These are phyloP conservation scores for Phymatocera aterrima DNA, from an alignment of 2,888 invertebrate genomes.

Conservation along the genomic window DNA sequence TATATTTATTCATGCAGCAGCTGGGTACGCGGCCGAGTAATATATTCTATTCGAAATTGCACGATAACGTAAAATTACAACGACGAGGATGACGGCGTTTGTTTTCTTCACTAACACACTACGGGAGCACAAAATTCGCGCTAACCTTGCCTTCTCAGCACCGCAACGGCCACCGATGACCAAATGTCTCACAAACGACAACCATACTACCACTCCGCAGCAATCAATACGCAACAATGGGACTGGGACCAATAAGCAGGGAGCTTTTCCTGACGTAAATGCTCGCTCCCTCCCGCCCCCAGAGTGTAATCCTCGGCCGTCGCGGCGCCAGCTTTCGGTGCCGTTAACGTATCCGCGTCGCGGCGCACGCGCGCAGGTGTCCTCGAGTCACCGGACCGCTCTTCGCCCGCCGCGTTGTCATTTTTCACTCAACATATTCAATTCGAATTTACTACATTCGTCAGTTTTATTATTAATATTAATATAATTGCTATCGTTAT, in stretches of 20 bases:
- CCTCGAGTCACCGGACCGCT: not conserved
- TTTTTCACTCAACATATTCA: no score
- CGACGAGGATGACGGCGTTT: not conserved
- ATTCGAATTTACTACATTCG: no score
- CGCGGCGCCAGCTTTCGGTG: conserved; percentile 46
- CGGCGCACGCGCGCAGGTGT: conserved; percentile 32
- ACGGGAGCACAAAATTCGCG: conserved; percentile 52
- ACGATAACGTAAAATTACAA: not conserved
- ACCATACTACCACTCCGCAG: conserved; percentile 68
- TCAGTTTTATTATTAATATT: no score
- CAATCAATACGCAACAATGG: conserved; percentile 75
- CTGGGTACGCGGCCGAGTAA: no score
- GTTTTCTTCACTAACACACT: conserved; percentile 50
- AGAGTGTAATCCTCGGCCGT: conserved; percentile 49
- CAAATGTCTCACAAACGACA: conserved; percentile 65
- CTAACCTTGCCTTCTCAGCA: conserved; percentile 53
- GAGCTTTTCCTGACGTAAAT: conserved; percentile 73
- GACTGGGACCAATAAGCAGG: conserved; percentile 74
- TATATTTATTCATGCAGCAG: no score
- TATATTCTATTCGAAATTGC: not conserved
- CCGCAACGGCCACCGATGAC: conserved; percentile 67
- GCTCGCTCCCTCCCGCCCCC: conserved; percentile 65
- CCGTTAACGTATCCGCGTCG: not conserved
- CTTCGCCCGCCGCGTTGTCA: not conserved
- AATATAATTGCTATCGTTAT: no score